These are phyloP conservation scores for Urechis unicinctus DNA, from an alignment of 2,888 invertebrate genomes.

Conservation along the genomic window DNA sequence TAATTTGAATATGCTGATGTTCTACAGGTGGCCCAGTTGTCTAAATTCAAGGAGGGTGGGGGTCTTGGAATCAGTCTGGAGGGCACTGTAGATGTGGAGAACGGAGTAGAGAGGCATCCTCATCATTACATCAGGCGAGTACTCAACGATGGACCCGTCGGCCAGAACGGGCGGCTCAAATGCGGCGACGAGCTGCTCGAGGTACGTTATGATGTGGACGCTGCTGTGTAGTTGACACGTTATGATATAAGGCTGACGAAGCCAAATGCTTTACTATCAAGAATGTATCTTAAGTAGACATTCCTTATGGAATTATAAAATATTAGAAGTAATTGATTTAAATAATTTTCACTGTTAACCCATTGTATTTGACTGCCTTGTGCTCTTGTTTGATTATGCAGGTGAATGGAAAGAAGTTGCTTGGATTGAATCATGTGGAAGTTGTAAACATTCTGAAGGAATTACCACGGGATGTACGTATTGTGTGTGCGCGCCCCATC, in stretches of 20 bases:
- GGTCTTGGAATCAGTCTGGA: conserved; percentile 95
- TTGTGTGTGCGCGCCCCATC: conserved; percentile 71
- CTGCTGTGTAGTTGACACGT: background rate
- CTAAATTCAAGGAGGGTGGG: conserved; percentile 80
- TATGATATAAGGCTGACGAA: no score
- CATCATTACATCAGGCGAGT: conserved; percentile 98
- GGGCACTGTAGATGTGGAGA: conserved; percentile 96
- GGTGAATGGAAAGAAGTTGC: conserved; percentile 76
- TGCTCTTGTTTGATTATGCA: conserved; percentile 49
- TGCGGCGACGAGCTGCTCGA: conserved; percentile 92
- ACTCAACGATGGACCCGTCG: conserved; percentile 95
- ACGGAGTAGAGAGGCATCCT: conserved; percentile 88
- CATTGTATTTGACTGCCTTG: background rate
- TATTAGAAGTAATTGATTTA: no score
- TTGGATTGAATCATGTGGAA: conserved; percentile 87
- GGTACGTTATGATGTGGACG: conserved; percentile 70
- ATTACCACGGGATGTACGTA: conserved; percentile 78
- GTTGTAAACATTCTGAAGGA: conserved; percentile 90
- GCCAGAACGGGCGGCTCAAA: conserved; percentile 76
- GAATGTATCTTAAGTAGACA: no score
- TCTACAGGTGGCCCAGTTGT: conserved; percentile 78
- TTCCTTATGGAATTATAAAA: no score
- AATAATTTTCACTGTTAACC: no score
- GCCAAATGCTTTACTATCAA: background rate
- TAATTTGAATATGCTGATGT: no score